Conservation (phyloP, 2,113 vertebrate genomes). For the Odobenus rosmarus region DNA sequence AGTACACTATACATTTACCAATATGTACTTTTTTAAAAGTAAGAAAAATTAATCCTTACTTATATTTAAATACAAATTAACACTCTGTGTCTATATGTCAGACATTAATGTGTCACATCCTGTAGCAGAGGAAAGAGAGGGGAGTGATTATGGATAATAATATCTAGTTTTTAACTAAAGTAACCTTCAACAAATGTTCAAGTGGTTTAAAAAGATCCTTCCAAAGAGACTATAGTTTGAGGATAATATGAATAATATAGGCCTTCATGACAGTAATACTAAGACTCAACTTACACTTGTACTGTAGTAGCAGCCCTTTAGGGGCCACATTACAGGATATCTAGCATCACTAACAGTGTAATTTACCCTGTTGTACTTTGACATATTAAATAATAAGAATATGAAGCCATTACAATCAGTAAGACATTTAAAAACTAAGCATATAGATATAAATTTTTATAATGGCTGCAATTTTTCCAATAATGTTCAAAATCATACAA, state of each 20-base stretch:
- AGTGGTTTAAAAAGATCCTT: slow-evolving; percentile 27
- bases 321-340: background rate
- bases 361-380: background rate
- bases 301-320: background rate
- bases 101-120: background rate
- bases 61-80: slow-evolving; percentile 47
- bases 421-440: slow-evolving; percentile 52
- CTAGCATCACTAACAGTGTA: background rate
- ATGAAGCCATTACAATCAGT: slow-evolving; percentile 23
- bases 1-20: slow-evolving; percentile 1
- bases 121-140: background rate
- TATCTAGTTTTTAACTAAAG: slow-evolving; percentile 51
- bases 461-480: slow-evolving; percentile 41
- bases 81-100: background rate
- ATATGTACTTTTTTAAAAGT: slow-evolving; percentile 43
- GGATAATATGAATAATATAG: slow-evolving; percentile 2
- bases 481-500: slow-evolving; percentile 31
- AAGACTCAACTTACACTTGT: background rate
- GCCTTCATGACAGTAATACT: background rate
- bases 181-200: slow-evolving; percentile 37
- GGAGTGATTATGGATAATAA: background rate
- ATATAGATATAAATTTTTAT: slow-evolving; percentile 30
- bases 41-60: slow-evolving; percentile 2
- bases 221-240: slow-evolving; percentile 20
- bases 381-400: slow-evolving; percentile 48